These are phyloP conservation scores for Paedocypris micromegethes DNA, from an alignment of 2,797 vertebrate genomes.

Conservation along the genomic window DNA sequence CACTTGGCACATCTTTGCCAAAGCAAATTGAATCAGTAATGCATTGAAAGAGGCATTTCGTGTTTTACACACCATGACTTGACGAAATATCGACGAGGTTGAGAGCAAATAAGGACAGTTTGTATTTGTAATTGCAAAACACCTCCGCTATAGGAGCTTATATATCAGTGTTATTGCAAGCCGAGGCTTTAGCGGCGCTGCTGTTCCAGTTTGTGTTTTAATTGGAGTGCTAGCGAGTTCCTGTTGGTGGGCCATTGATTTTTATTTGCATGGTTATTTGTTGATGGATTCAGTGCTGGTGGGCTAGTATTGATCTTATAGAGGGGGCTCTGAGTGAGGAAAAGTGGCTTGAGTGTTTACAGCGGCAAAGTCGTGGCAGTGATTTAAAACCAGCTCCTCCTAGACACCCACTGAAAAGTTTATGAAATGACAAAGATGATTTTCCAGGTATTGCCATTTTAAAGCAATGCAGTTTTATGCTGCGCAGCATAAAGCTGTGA, in stretches of 20 bases:
- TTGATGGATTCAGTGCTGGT: slow-evolving; percentile 67
- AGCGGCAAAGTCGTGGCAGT: too few species aligned
- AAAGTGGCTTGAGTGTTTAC: slow-evolving; percentile 18
- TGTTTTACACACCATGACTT: slow-evolving; percentile 4
- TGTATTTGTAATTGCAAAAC: not conserved
- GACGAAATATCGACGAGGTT: too few species aligned
- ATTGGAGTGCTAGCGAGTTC: slow-evolving; percentile 68
- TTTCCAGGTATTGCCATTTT: too few species aligned
- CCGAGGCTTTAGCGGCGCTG: slow-evolving; percentile 49
- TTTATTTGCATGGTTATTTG: slow-evolving; percentile 75
- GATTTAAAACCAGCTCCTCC: too few species aligned
- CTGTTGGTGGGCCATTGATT: slow-evolving; percentile 69
- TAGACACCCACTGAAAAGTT: too few species aligned
- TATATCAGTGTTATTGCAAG: slow-evolving; percentile 49
- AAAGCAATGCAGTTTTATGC: too few species aligned
- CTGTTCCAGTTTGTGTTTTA: slow-evolving; percentile 60
- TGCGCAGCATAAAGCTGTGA: too few species aligned
- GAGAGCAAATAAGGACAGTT: not conserved
- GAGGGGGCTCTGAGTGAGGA: slow-evolving; percentile 28
- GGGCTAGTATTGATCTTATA: slow-evolving; percentile 58
- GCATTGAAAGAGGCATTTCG: slow-evolving; percentile 22
- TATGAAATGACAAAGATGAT: too few species aligned
- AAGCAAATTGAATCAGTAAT: slow-evolving; percentile 57
- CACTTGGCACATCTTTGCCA: slow-evolving; percentile 66
- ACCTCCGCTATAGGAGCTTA: slow-evolving; percentile 21